These are phyloP conservation scores for Strigops habroptila DNA, from an alignment of 2,113 vertebrate genomes.

Conservation along the genomic window DNA sequence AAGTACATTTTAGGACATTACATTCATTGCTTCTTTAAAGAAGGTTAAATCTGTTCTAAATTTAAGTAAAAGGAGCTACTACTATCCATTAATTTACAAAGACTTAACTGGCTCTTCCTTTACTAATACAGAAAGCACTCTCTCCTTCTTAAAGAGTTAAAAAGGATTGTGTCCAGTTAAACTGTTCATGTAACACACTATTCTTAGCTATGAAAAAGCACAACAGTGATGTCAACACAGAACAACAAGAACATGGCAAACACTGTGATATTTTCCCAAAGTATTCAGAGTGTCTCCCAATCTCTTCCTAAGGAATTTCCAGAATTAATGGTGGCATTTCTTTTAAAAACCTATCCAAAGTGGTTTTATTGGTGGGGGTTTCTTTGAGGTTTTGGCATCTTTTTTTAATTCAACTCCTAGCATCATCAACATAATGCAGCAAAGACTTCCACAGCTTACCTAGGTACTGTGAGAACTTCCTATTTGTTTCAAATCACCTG, in stretches of 20 bases:
- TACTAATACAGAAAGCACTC: not conserved
- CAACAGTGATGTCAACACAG: not conserved
- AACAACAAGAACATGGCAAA: not conserved
- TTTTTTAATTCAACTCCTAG: not conserved
- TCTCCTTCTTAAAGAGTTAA: not conserved
- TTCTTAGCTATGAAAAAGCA: not conserved
- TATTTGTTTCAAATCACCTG: not conserved
- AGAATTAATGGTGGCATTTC: not conserved
- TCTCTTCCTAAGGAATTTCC: not conserved
- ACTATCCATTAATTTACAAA: not conserved
- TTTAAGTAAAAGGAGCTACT: not conserved
- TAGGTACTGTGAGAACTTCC: not conserved
- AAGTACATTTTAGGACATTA: not conserved
- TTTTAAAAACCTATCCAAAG: not conserved
- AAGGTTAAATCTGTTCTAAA: not conserved
- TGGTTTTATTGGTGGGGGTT: not conserved
- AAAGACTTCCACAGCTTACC: not conserved
- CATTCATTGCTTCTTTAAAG: not conserved
- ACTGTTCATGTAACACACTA: not conserved
- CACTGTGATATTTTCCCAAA: not conserved
- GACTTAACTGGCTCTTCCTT: not conserved
- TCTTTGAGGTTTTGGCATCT: not conserved
- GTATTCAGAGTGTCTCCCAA: not conserved
- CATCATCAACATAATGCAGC: not conserved
- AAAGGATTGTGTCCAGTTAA: not conserved